phyloP scores from a whole-genome alignment of 2,113 vertebrate species.

The Falco punctatus region DNA sequence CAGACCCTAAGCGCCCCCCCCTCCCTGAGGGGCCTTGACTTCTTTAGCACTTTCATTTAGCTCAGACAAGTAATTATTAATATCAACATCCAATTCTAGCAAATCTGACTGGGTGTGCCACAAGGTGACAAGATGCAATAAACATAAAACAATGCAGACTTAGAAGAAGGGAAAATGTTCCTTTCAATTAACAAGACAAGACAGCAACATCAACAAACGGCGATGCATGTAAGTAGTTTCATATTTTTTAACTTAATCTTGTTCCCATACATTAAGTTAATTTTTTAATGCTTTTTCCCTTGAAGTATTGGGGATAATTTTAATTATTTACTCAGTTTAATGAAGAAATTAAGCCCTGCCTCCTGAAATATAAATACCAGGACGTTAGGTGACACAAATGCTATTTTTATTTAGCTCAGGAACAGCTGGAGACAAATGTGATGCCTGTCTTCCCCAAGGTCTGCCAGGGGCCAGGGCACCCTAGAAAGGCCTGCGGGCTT shows the following conservation, averaged over 20 bases:
- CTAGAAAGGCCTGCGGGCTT: neutral
- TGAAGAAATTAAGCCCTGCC: slow-evolving; percentile 23
- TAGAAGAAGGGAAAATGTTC: neutral
- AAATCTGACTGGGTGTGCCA: slow-evolving; percentile 30
- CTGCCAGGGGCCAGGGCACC: neutral
- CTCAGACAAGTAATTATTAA: slow-evolving; percentile 58
- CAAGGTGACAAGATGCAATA: slow-evolving; percentile 47
- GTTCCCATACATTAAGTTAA: neutral
- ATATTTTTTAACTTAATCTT: neutral
- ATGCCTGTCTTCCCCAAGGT: neutral
- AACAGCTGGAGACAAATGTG: neutral
- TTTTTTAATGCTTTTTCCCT: neutral
- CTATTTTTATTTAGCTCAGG: neutral
- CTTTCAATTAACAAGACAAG: neutral
- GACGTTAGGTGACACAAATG: neutral
- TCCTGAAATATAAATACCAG: slow-evolving; percentile 2
- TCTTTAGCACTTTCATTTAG: slow-evolving; percentile 63
- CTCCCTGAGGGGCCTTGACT: slow-evolving; percentile 16
- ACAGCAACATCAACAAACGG: neutral
- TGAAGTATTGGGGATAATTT: slow-evolving; percentile 17
- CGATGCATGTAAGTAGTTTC: neutral
- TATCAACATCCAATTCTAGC: slow-evolving; percentile 49
- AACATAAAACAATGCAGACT: slow-evolving; percentile 3
- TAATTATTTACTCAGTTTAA: slow-evolving; percentile 46
- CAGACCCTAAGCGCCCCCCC: neutral